A percentile compares a stretch with the other conserved stretches of the same genome.
These are phyloP conservation scores for Muscidifurax raptorellus DNA, from an alignment of 1,140 invertebrate species.

Conservation along the genomic window DNA sequence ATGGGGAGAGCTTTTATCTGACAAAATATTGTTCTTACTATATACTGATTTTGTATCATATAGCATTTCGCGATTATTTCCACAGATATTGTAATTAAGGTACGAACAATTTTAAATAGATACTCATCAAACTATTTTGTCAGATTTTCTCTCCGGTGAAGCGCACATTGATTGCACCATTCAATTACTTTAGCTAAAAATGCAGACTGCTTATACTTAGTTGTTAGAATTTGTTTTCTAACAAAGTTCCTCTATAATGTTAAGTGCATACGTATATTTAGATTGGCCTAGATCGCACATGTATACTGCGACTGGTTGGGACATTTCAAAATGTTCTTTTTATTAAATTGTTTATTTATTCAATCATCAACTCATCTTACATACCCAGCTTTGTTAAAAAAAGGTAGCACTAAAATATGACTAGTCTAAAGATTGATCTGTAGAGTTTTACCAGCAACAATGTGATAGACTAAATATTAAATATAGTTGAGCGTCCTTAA, in stretches of 20 bases:
- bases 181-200: not conserved
- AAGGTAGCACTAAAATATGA: not conserved
- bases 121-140: not conserved
- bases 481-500: constrained; percentile 31
- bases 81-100: not conserved
- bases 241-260: constrained; percentile 13
- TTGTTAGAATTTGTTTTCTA: constrained; percentile 18
- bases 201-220: constrained; percentile 14
- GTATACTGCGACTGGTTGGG: not conserved
- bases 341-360: not conserved
- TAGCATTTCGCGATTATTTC: not conserved
- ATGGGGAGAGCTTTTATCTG: not conserved
- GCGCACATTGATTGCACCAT: constrained; percentile 14
- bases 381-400: not conserved
- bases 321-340: not conserved
- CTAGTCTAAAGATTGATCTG: not conserved
- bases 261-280: constrained; percentile 1
- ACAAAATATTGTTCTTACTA: not conserved
- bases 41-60: not conserved
- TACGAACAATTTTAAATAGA: not conserved
- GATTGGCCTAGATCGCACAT: constrained; percentile 9
- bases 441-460: not conserved
- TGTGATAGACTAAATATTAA: constrained; percentile 29
- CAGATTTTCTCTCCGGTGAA: not conserved
- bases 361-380: not conserved